Evolutionary conservation across 2,888 invertebrate species (phyloP), one percentile per base, ranked within the genome.

Genomic region (Tuta absoluta): DNA sequence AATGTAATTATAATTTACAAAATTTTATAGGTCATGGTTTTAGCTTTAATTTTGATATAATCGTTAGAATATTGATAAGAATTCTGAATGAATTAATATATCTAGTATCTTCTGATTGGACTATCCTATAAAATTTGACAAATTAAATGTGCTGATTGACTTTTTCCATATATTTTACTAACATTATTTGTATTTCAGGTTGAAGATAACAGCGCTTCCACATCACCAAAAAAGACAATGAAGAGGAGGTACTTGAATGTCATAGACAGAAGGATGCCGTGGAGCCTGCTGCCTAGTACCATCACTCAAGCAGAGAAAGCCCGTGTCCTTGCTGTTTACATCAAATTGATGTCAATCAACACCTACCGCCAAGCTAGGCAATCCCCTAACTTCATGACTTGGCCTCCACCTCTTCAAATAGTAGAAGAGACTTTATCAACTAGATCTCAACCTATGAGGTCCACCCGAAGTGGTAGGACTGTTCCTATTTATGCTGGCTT

Each of bases 401-500:
- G 91, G 91, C 88, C 91, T 2, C 86, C 89, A 49, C 86, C 90
- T 19, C 75, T 91, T 60, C 89, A 90, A 72, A 90, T 91, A 67
- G 75, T 89, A 33, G 90, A 91, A 68, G 87, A 88, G 71, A 79
- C 87, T 41, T 79, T 84, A 2, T 33, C 33, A 33, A 33, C 33
- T 33, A 83, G 86, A 69, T 71, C 84, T 14, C 86, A 84, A 67
- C 87, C 91, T 1, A 66, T 83, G 2, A 77, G 91, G 33, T 88
- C 90, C 3, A 91, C 91, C 3, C 81, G 91, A 59, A 90, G 91
- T 74, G 91, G 91, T 0, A 77, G 91, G 1, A 80, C 85, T 19
- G 87, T 86, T 45, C 91, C 91, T 17, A 81, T 87, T 8, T 91
- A 91, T 76, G 81, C 85, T 60, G 88, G 85, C 5, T 86, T 86